These are phyloP conservation scores for Phalacrocorax carbo DNA, from an alignment of 2,113 vertebrate genomes.

Conservation along the genomic window DNA sequence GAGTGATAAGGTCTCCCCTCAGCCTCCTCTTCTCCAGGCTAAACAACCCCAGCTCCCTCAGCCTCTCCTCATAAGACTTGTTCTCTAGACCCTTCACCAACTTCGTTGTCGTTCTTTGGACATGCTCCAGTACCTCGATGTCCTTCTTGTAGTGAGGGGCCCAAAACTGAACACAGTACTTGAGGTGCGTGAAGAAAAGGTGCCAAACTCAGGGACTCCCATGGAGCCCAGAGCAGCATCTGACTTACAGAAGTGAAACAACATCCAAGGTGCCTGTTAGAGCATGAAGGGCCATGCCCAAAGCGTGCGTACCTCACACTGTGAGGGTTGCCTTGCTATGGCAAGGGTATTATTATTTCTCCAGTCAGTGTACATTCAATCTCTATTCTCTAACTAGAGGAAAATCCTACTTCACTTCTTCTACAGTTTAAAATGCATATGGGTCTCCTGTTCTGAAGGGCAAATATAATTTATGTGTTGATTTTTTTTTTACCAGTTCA, in stretches of 20 bases:
- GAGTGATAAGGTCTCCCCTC: too few relatives aligned
- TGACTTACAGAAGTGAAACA: not conserved
- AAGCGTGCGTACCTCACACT: not conserved
- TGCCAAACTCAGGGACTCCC: not conserved
- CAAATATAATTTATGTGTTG: not conserved
- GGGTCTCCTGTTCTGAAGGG: not conserved
- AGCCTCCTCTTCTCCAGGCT: too few relatives aligned
- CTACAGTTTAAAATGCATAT: not conserved
- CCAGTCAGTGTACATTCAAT: not conserved
- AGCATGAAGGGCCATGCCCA: not conserved
- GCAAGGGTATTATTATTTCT: not conserved
- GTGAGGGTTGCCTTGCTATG: not conserved
- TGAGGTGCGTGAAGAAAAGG: not conserved
- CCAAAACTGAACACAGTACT: too few relatives aligned
- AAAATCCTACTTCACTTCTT: not conserved
- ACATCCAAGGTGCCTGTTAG: not conserved
- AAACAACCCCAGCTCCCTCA: too few relatives aligned
- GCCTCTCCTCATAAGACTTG: too few relatives aligned
- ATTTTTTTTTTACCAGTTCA: not conserved
- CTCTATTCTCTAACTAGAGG: not conserved
- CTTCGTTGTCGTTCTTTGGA: too few relatives aligned
- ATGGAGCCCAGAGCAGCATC: not conserved
- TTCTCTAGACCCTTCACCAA: too few relatives aligned
- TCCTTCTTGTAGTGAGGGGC: too few relatives aligned
- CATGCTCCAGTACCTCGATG: too few relatives aligned